Conservation (phyloP, 1,140 invertebrate genomes). For the Anadara kagoshimensis region DNA sequence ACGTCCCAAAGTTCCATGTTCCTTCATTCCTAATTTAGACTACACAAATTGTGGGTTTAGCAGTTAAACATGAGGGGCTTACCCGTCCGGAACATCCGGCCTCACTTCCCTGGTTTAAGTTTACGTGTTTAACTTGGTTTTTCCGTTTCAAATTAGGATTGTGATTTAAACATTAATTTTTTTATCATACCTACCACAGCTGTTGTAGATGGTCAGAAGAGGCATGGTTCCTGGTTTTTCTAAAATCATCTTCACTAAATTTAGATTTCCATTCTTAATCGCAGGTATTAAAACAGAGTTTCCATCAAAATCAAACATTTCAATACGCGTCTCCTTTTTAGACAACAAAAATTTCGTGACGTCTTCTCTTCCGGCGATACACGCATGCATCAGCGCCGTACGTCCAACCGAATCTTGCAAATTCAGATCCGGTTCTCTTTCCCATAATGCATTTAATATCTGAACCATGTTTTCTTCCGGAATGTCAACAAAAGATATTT, state of each 20-base stretch:
- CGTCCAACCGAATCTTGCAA: slow-evolving; percentile 44
- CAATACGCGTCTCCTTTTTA: slow-evolving; percentile 31
- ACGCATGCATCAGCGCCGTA: slow-evolving; percentile 53
- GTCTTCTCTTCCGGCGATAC: slow-evolving; percentile 33
- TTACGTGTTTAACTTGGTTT: too few relatives aligned
- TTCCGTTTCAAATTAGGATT: too few relatives aligned
- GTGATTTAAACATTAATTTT: too few relatives aligned
- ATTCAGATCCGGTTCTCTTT: slow-evolving; percentile 40
- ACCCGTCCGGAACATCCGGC: too few relatives aligned
- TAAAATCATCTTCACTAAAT: slow-evolving; percentile 33
- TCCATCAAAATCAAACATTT: slow-evolving; percentile 48
- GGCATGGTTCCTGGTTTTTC: slow-evolving; percentile 28
- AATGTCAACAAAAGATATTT: slow-evolving; percentile 40
- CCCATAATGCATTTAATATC: slow-evolving; percentile 27
- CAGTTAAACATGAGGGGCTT: too few relatives aligned
- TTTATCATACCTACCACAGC: slow-evolving; percentile 21
- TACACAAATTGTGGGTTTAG: too few relatives aligned
- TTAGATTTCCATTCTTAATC: slow-evolving; percentile 20
- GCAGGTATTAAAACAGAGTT: slow-evolving; percentile 49
- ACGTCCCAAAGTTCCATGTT: too few relatives aligned
- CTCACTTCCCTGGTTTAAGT: too few relatives aligned
- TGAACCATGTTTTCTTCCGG: background rate
- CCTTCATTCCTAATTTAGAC: too few relatives aligned
- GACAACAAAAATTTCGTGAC: slow-evolving; percentile 35
- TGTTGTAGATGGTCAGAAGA: slow-evolving; percentile 30